Percentiles rank a stretch among this genome's conserved stretches.
These are phyloP conservation scores for Danionella dracula DNA, from an alignment of 2,797 vertebrate genomes.

Conservation along the genomic window DNA sequence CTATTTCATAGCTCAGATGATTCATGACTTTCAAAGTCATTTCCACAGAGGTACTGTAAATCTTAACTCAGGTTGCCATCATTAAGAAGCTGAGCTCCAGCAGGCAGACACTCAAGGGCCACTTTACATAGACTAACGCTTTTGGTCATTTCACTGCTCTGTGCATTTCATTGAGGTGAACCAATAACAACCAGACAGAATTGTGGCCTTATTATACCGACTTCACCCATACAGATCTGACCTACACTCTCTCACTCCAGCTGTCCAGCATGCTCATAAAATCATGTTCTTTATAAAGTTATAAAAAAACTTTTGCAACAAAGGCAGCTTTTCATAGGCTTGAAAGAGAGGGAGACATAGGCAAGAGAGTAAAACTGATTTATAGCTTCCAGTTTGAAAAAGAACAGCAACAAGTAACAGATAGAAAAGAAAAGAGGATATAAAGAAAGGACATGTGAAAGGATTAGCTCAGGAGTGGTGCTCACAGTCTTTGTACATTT, in stretches of 20 bases:
- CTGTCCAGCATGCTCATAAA: conserved; percentile 49
- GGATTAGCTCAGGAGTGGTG: conserved; percentile 42
- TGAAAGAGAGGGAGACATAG: conserved; percentile 77
- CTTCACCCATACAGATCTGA: conserved; percentile 30
- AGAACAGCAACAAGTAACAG: conserved; percentile 76
- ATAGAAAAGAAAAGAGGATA: conserved; percentile 46
- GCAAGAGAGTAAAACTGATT: conserved; percentile 84
- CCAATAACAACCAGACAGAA: conserved; percentile 19
- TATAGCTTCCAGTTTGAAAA: conserved; percentile 84
- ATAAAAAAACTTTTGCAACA: conserved; percentile 70
- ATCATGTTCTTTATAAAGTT: conserved; percentile 60
- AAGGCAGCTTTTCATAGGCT: conserved; percentile 74
- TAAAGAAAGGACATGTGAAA: conserved; percentile 12
- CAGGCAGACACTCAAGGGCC: conserved; percentile 33
- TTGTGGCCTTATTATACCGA: not conserved
- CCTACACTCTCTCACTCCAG: conserved; percentile 32
- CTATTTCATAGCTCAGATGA: conserved; percentile 83
- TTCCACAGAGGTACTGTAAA: conserved; percentile 84
- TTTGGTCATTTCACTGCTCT: conserved; percentile 42
- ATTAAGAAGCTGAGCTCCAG: conserved; percentile 42
- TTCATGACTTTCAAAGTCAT: conserved; percentile 82
- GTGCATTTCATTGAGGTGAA: conserved; percentile 41
- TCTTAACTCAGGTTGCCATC: conserved; percentile 65
- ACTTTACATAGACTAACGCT: conserved; percentile 43
- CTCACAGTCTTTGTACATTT: conserved; percentile 69